Conservation (phyloP, 2,797 vertebrate species). For the Rhincodon typus region DNA sequence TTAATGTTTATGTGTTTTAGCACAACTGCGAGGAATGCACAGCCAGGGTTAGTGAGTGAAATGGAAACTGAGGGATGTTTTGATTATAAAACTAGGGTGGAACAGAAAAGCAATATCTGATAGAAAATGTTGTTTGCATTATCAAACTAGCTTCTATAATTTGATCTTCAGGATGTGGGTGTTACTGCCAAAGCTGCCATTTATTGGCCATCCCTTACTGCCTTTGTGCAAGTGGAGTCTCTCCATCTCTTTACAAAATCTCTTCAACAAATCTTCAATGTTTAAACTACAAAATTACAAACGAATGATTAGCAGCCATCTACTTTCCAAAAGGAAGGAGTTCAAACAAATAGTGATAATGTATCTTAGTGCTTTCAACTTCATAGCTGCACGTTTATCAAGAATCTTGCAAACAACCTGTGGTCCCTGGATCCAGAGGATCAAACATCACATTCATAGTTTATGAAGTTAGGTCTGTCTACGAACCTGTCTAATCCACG, state of each 20-base stretch:
- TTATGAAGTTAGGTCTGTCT: not conserved
- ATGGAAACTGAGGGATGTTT: not conserved
- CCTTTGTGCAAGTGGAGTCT: not conserved
- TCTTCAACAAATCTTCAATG: not conserved
- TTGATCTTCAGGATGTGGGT: not conserved
- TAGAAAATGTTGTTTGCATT: not conserved
- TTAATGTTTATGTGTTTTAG: not conserved
- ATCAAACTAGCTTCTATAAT: not conserved
- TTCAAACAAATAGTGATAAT: not conserved
- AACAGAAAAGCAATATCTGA: not conserved
- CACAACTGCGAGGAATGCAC: not conserved
- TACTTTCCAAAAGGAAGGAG: not conserved
- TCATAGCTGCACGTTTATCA: not conserved
- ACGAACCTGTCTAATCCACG: not conserved
- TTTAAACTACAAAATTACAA: constrained; percentile 1
- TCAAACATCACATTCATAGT: not conserved
- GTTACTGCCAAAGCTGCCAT: not conserved
- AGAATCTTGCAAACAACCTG: not conserved
- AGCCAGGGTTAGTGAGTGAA: not conserved
- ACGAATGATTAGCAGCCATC: not conserved
- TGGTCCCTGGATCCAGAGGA: not conserved
- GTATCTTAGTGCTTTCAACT: not conserved
- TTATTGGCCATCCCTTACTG: not conserved
- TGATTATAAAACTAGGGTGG: not conserved
- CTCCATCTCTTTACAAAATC: not conserved